These are phyloP conservation scores for Xanthorhoe spadicearia DNA, from an alignment of 2,888 invertebrate species.

Conservation along the genomic window DNA sequence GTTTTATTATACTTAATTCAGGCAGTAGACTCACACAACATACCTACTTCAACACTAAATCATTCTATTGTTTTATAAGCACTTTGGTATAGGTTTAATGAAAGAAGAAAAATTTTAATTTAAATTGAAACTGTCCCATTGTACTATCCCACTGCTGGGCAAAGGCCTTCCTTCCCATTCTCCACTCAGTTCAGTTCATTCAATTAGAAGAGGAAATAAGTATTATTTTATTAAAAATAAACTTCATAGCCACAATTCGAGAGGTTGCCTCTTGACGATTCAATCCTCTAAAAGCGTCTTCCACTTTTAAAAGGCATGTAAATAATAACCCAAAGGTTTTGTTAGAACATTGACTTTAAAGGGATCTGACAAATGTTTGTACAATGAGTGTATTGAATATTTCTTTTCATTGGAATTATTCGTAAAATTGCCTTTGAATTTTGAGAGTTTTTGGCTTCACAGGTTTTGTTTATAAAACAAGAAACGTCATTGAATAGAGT, in stretches of 20 bases:
- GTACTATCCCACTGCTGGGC: too few relatives aligned
- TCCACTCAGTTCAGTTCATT: too few relatives aligned
- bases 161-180: too few relatives aligned
- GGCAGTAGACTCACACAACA: too few relatives aligned
- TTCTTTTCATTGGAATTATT: constrained; percentile 17
- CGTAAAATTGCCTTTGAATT: not conserved
- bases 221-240: too few relatives aligned
- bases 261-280: constrained; percentile 57
- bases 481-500: not conserved
- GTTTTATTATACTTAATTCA: too few relatives aligned
- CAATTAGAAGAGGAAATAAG: too few relatives aligned
- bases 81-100: too few relatives aligned
- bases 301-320: constrained; percentile 46
- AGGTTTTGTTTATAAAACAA: not conserved
- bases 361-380: constrained; percentile 31
- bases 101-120: too few relatives aligned
- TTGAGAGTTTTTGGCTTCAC: not conserved
- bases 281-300: constrained; percentile 64
- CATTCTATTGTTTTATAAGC: too few relatives aligned
- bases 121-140: too few relatives aligned
- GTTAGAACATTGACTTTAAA: constrained; percentile 17
- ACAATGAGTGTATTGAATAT: constrained; percentile 16
- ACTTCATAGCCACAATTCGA: constrained; percentile 31
- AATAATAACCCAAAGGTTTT: constrained; percentile 47
- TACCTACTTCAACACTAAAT: too few relatives aligned